phyloP scores from a whole-genome alignment of 2,797 vertebrate species.

The Chelonia mydas region DNA sequence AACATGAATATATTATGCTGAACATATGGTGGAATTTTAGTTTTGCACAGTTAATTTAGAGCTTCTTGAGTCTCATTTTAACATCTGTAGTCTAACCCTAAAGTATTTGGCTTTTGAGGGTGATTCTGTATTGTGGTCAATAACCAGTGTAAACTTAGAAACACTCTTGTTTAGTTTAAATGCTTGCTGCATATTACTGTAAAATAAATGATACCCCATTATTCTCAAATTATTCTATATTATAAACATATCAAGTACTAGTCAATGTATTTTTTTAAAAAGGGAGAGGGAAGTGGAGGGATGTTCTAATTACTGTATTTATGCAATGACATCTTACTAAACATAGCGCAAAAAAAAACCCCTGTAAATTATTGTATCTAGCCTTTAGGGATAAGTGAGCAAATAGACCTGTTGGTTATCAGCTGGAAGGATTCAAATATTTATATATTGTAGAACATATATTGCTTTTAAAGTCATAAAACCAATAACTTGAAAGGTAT shows the following conservation, averaged over 20 bases:
- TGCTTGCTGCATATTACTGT: conserved; percentile 38
- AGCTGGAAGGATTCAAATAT: conserved; percentile 11
- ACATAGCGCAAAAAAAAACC: neutral
- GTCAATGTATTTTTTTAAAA: rapidly evolving
- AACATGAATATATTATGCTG: neutral
- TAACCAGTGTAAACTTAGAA: neutral
- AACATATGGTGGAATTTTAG: neutral
- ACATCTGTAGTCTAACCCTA: neutral
- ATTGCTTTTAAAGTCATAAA: conserved; percentile 11
- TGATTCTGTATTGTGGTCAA: neutral
- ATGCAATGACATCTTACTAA: conserved; percentile 42
- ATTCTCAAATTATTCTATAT: conserved; percentile 3
- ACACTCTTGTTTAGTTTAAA: neutral
- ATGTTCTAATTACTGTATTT: rapidly evolving
- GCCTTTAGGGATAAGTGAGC: conserved; percentile 16
- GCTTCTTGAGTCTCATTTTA: neutral
- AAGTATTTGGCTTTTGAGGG: neutral
- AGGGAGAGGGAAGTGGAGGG: rapidly evolving
- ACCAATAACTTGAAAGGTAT: conserved; percentile 23
- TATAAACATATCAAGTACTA: neutral
- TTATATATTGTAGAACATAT: conserved; percentile 26
- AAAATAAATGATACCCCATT: neutral
- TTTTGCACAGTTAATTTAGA: rapidly evolving
- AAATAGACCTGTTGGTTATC: neutral
- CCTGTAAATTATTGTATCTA: neutral